Percentiles rank a stretch among this genome's conserved stretches.
These are phyloP conservation scores for Campoletis sonorensis DNA, from an alignment of 1,140 invertebrate genomes.

Conservation along the genomic window DNA sequence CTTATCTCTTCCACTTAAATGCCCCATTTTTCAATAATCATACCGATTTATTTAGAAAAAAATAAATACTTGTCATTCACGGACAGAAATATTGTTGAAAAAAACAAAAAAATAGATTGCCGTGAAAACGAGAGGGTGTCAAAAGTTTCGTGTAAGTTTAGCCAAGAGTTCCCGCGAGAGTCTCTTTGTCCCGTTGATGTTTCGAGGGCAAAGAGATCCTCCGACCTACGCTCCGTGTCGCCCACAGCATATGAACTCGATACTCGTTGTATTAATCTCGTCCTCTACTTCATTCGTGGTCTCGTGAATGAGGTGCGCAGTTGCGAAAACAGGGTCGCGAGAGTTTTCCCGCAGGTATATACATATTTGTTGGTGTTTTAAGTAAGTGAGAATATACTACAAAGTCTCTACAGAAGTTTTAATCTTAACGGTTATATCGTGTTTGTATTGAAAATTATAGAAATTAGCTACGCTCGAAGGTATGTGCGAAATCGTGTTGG, in stretches of 20 bases:
- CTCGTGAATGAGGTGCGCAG: not conserved
- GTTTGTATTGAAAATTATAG: not conserved
- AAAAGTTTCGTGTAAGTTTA: not conserved
- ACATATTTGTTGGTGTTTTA: not conserved
- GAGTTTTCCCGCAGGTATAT: slow-evolving; percentile 7
- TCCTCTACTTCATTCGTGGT: not conserved
- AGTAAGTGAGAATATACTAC: not conserved
- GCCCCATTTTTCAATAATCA: too few relatives aligned
- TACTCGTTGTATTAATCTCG: not conserved
- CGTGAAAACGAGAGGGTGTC: not conserved
- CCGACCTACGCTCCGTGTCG: slow-evolving; percentile 12
- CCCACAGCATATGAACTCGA: slow-evolving; percentile 18
- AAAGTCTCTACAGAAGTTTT: not conserved
- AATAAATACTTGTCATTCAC: too few relatives aligned
- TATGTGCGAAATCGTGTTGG: not conserved
- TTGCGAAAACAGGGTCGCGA: slow-evolving; percentile 29
- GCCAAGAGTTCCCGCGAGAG: not conserved
- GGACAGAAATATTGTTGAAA: too few relatives aligned
- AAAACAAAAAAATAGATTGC: too few relatives aligned
- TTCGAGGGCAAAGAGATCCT: slow-evolving; percentile 10
- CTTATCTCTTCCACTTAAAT: too few relatives aligned
- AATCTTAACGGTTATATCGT: not conserved
- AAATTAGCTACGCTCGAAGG: not conserved
- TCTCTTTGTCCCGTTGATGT: not conserved
- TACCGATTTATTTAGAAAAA: too few relatives aligned